Evolutionary conservation across 1,140 invertebrate genomes (phyloP), one percentile per base, ranked within the genome.

Genomic region (Schmidtea mediterranea): DNA sequence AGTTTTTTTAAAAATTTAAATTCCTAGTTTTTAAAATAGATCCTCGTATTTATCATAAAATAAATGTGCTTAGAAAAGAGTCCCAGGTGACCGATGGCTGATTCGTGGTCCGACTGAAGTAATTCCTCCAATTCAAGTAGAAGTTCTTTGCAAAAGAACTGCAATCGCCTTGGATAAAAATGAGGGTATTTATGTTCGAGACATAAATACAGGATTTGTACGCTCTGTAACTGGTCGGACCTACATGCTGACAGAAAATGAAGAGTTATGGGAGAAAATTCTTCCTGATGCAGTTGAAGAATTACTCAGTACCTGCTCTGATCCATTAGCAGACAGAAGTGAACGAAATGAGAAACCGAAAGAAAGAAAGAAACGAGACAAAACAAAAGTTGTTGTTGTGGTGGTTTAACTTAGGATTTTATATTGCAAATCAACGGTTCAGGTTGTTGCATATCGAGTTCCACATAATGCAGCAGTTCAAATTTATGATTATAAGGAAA

Each of bases 381-480:
- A 22, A 9, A 41, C 40, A 5, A 19, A 23, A 19, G 22, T 19
- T 5, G 12, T 6, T 6, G 10, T 6, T 32, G 26, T 32, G 10
- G 26, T n/a, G n/a, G n/a, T n/a, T n/a, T n/a, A n/a, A n/a, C n/a
- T n/a, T n/a, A n/a, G 10, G 10, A 3, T 10, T 32, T 32, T 32
- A 32, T 32, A 6, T 3, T 32, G 6, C 16, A 6, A 46, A 24
- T 26, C 21, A 6, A 38, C 47, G 46, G 46, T 13, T 39, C 18
- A 55, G 43, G 67, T 70, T 3, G 55, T 71, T 3, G 64, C 63
- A n/a, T 69, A 65, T 55, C 54, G 69, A 51, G 69, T 71, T 10
- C 70, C 70, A 10, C 70, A 71, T 54, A 71, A 71, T 60, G 69
- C 69, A 5, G 69, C 68, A 45, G 68, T 70, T 16, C 70, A 71